Evolutionary conservation across 2,113 vertebrate species (phyloP), one percentile per base, ranked within the genome.

Genomic region (Callopanchax toddi): DNA sequence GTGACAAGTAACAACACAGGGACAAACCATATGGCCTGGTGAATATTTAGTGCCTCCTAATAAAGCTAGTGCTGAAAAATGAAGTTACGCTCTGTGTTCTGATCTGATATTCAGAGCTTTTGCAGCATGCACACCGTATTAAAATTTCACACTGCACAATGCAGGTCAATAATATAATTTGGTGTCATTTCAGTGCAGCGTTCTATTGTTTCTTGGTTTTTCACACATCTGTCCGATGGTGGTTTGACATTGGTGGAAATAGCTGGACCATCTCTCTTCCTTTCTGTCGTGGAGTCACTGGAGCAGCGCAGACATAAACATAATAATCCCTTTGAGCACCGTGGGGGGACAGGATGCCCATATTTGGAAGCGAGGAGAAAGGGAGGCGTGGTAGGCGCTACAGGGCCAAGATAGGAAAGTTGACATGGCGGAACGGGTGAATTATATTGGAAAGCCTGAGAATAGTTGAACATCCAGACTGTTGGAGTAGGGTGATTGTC

Each of bases 301-400:
- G 55, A 86, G 84, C 82, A n/a, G 74, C 1, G 11, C 73, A 13
- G 83, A 83, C 86, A 73, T 85, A 86, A 89, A 87, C 86, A 88
- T 80, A 78, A 84, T 85, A 82, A 87, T 85, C 86, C 84, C 81
- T 86, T 79, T 82, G 66, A 88, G 78, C 48, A 0, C 69, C 20
- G 22, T 17, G 52, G 74, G 66, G 80, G 82, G 81, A 73, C 79
- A 74, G 81, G 81, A 82, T 55, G 73, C 71, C 89, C 84, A 88
- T 87, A 81, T 86, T 79, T 66, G 87, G 89, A 70, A 60, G 89
- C 69, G 85, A 86, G 84, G 86, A 78, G 75, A 89, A 90, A 87
- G 81, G 79, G 83, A 20, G 89, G 87, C 77, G 89, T 81, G 79
- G 78, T 20, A 8, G 69, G 56, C 11, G 42, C 75, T 70, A 36